phyloP scores from a whole-genome alignment of 1,140 invertebrate species.

The Drosophila pseudoobscura region DNA sequence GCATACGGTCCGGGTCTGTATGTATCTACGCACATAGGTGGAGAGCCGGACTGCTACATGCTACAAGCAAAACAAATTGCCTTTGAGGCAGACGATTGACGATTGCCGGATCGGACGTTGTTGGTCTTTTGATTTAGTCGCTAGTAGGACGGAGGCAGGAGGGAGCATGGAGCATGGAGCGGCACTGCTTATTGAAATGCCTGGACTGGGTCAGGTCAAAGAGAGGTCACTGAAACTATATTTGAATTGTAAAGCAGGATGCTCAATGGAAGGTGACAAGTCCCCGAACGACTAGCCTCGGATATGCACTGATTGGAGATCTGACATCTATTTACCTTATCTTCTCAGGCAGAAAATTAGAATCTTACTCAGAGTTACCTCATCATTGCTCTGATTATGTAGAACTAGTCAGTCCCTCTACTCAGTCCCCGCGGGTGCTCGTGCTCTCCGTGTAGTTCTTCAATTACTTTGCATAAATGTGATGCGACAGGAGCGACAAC shows the following conservation, averaged over 20 bases:
- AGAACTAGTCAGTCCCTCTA: slow-evolving; percentile 12
- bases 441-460: slow-evolving; percentile 7
- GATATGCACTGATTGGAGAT: neutral
- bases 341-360: slow-evolving; percentile 41
- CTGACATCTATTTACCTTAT: slow-evolving; percentile 8
- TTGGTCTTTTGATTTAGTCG: slow-evolving; percentile 20
- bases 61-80: slow-evolving; percentile 71
- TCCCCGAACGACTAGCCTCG: neutral
- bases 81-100: slow-evolving; percentile 54
- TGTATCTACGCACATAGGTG: slow-evolving; percentile 5
- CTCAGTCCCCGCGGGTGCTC: too few species aligned
- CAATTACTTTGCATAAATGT: slow-evolving; percentile 62
- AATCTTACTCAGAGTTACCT: slow-evolving; percentile 9
- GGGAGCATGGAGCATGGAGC: too few species aligned
- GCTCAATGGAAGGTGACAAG: slow-evolving; percentile 16
- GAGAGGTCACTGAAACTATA: slow-evolving; percentile 7
- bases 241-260: slow-evolving; percentile 40
- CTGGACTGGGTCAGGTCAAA: slow-evolving; percentile 26
- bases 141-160: neutral
- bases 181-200: slow-evolving; percentile 46
- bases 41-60: slow-evolving; percentile 12
- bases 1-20: neutral
- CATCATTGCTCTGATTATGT: slow-evolving; percentile 8
- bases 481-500: slow-evolving; percentile 36
- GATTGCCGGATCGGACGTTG: slow-evolving; percentile 36